Conservation (phyloP, 2,113 vertebrate genomes). For the Dissostichus mawsoni region DNA sequence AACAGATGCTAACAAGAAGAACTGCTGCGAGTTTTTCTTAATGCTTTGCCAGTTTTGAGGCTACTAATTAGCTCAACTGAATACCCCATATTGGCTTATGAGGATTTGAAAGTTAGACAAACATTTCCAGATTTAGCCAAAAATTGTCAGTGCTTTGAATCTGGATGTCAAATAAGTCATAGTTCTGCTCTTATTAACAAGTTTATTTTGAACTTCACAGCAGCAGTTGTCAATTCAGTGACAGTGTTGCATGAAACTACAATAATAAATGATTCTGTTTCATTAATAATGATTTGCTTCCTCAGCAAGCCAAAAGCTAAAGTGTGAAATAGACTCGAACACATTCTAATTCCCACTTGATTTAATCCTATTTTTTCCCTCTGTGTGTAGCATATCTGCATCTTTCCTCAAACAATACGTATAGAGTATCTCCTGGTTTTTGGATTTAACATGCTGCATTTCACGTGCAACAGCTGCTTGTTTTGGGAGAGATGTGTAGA, state of each 20-base stretch:
- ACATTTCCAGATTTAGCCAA: constrained; percentile 16
- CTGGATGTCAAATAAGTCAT: neutral
- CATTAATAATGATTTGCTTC: constrained; percentile 55
- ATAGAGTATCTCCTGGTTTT: neutral
- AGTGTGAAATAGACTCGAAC: constrained; percentile 67
- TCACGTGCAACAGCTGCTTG: constrained; percentile 31
- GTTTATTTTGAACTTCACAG: constrained; percentile 2
- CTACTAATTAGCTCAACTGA: constrained; percentile 24
- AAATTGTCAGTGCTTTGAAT: constrained; percentile 1
- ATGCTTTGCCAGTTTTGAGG: constrained; percentile 23
- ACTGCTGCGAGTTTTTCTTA: constrained; percentile 5
- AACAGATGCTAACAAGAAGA: constrained; percentile 40
- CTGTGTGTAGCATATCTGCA: neutral
- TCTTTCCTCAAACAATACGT: neutral
- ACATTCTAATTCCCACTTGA: constrained; percentile 46
- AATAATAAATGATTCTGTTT: constrained; percentile 32
- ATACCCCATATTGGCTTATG: constrained; percentile 21
- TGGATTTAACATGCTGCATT: constrained; percentile 1
- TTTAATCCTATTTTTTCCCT: constrained; percentile 14
- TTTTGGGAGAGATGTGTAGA: constrained; percentile 20
- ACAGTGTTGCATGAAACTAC: constrained; percentile 36
- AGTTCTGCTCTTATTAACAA: neutral
- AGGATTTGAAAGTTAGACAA: constrained; percentile 12
- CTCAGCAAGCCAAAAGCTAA: constrained; percentile 58
- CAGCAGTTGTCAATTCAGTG: constrained; percentile 15